Evolutionary conservation across 2,113 vertebrate genomes (phyloP).

Genomic region (Toxotes jaculatrix): DNA sequence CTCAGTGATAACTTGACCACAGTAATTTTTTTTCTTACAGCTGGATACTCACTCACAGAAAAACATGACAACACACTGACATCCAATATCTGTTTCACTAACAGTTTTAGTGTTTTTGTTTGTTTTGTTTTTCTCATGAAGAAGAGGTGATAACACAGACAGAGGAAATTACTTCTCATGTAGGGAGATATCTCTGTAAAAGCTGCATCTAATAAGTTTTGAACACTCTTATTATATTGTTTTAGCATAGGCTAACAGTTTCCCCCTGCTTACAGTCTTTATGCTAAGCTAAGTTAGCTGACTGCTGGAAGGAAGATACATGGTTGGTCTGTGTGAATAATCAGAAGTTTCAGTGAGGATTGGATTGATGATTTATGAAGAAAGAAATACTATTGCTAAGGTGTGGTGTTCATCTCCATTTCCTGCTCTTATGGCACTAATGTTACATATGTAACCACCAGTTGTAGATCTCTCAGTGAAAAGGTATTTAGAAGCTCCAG

Average conservation of each 20-base stretch:
- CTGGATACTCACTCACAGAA: neutral
- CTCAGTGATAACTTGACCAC: neutral
- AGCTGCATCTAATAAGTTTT: no score
- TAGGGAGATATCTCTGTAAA: no score
- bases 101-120: neutral
- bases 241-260: neutral
- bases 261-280: neutral
- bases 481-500: neutral
- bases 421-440: neutral
- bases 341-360: neutral
- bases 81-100: neutral
- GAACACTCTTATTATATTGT: no score
- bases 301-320: no score
- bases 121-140: neutral
- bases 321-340: no score
- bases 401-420: neutral
- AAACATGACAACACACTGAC: neutral
- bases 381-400: no score
- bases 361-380: no score
- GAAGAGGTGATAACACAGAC: no score
- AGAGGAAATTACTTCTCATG: no score
- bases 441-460: neutral
- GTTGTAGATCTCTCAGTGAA: neutral
- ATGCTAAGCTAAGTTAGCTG: neutral
- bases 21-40: neutral